These are phyloP conservation scores for Autographa pulchrina DNA, from an alignment of 2,888 invertebrate genomes.

Conservation along the genomic window DNA sequence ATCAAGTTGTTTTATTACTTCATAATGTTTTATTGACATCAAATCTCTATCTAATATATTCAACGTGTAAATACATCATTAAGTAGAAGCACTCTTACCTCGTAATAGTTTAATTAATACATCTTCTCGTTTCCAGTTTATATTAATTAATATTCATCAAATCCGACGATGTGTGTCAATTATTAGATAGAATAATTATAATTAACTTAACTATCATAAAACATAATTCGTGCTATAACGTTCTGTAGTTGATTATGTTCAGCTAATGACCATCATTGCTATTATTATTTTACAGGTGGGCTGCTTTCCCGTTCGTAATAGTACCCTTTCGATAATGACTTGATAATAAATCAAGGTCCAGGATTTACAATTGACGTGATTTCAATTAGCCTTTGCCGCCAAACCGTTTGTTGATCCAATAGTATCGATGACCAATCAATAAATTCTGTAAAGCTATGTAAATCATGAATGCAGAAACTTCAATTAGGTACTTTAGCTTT, in stretches of 20 bases:
- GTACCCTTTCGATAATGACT: conserved; percentile 54
- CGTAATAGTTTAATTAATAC: not conserved
- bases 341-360: conserved; percentile 57
- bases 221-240: conserved; percentile 23
- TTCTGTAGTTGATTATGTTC: conserved; percentile 44
- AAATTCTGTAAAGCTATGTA: not conserved
- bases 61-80: not conserved
- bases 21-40: conserved; percentile 3
- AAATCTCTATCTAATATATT: conserved; percentile 5
- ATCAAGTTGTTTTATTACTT: conserved; percentile 18
- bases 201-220: conserved; percentile 47
- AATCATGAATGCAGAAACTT: not conserved
- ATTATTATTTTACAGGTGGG: conserved; percentile 48
- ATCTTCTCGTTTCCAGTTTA: not conserved
- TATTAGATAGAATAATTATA: conserved; percentile 24
- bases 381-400: conserved; percentile 45
- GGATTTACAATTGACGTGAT: conserved; percentile 50
- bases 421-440: conserved; percentile 13
- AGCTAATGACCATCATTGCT: conserved; percentile 45
- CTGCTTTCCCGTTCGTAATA: conserved; percentile 50
- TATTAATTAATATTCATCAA: conserved; percentile 19
- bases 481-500: too few species aligned
- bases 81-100: not conserved
- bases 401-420: conserved; percentile 14
- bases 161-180: conserved; percentile 23